Evolutionary conservation across 2,797 vertebrate species (phyloP).

Genomic region (Novumbra hubbsi): DNA sequence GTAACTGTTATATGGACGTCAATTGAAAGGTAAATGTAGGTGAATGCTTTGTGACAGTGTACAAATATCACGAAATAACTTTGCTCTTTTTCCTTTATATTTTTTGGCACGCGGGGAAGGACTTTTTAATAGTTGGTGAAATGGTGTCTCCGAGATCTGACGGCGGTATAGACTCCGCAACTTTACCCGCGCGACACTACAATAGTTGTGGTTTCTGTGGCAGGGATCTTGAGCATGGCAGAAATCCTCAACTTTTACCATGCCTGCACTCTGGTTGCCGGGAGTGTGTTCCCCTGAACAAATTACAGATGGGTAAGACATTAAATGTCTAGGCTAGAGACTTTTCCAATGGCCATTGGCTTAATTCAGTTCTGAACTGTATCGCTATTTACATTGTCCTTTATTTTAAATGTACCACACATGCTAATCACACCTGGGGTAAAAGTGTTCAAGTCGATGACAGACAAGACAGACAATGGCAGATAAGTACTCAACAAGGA

Average conservation of each 20-base stretch:
- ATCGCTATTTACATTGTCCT: not conserved
- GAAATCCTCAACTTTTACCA: constrained; percentile 29
- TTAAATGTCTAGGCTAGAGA: not conserved
- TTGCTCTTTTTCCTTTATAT: not conserved
- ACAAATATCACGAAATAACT: not conserved
- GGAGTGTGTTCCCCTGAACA: constrained; percentile 27
- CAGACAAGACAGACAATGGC: not conserved
- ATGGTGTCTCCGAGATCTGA: not conserved
- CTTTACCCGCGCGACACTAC: not conserved
- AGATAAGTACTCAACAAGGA: no score
- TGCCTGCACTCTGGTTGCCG: constrained; percentile 34
- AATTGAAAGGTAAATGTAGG: not conserved
- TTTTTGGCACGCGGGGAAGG: not conserved
- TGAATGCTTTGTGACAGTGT: not conserved
- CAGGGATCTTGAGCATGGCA: not conserved
- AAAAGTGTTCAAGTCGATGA: not conserved
- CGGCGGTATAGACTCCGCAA: not conserved
- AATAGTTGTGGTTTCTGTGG: not conserved
- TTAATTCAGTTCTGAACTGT: not conserved
- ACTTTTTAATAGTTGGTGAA: not conserved
- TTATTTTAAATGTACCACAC: not conserved
- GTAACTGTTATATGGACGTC: not conserved
- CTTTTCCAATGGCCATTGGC: not conserved
- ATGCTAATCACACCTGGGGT: not conserved
- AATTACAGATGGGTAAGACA: not conserved